A percentile compares a stretch with the other conserved stretches of the same genome.
Evolutionary conservation across 1,140 invertebrate species (phyloP).

Genomic region (Acromyrmex charruanus): DNA sequence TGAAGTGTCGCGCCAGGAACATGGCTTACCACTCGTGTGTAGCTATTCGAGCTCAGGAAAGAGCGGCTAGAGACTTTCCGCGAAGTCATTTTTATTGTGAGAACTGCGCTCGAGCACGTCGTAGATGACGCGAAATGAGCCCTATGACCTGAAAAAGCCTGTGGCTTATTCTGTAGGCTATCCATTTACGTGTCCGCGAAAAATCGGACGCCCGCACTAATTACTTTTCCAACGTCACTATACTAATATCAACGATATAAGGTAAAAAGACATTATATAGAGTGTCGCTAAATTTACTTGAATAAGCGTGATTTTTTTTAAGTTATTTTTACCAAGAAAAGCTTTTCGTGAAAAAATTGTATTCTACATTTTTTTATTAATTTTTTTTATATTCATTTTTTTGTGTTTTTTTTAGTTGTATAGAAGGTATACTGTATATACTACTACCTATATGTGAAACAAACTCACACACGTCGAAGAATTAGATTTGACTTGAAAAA

Average conservation of each 20-base stretch:
- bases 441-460: not conserved
- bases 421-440: not conserved
- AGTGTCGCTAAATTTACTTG: not conserved
- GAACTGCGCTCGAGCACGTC: constrained; percentile 65
- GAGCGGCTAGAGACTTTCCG: constrained; percentile 52
- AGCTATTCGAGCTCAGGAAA: constrained; percentile 38
- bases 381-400: not conserved
- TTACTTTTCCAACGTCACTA: constrained; percentile 17
- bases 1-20: constrained; percentile 64
- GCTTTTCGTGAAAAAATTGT: not conserved
- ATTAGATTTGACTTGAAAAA: not conserved
- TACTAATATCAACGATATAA: not conserved
- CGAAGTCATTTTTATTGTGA: constrained; percentile 74
- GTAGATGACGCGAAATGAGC: constrained; percentile 71
- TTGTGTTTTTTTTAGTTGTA: not conserved
- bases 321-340: not conserved
- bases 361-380: not conserved
- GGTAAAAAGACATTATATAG: not conserved
- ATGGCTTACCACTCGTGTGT: constrained; percentile 63
- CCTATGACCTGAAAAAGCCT: constrained; percentile 68
- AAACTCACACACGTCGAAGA: not conserved
- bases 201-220: not conserved
- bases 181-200: constrained; percentile 9
- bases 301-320: not conserved
- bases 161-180: constrained; percentile 44